A percentile compares a stretch with the other conserved stretches of the same genome.
These are phyloP conservation scores for Bubo scandiacus DNA, from an alignment of 2,113 vertebrate genomes.

Conservation along the genomic window DNA sequence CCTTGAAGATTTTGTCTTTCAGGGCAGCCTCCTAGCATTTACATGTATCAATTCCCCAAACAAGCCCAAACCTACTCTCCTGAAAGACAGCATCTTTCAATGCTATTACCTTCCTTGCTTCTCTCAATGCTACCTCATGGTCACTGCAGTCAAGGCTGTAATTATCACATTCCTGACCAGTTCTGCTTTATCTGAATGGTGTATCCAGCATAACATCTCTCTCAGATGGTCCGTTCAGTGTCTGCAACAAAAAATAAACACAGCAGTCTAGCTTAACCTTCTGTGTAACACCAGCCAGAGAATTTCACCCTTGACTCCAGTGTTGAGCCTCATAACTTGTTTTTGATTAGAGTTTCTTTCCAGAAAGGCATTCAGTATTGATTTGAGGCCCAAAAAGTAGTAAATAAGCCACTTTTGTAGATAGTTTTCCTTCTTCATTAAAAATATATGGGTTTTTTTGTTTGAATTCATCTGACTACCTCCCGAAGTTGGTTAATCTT, in stretches of 20 bases:
- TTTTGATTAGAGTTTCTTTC: neutral
- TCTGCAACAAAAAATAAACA: neutral
- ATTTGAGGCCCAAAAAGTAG: neutral
- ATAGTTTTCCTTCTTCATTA: neutral
- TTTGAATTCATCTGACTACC: neutral
- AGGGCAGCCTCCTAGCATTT: neutral
- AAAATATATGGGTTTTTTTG: neutral
- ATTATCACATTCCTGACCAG: neutral
- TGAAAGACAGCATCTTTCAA: neutral
- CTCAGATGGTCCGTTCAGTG: neutral
- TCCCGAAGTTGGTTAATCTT: neutral
- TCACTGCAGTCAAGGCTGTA: fast-evolving
- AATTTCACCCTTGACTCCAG: neutral
- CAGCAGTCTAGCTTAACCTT: neutral
- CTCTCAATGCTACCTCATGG: neutral
- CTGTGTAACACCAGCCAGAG: neutral
- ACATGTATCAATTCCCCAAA: neutral
- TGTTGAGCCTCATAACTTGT: neutral
- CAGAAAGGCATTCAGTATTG: neutral
- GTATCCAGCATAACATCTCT: neutral
- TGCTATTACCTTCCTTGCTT: neutral
- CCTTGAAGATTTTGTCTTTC: neutral
- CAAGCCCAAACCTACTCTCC: neutral
- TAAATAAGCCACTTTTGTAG: neutral
- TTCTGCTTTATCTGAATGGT: neutral